Base-by-base conservation (phyloP, 1,140 invertebrate genomes). In the Andricus grossulariae region DNA sequence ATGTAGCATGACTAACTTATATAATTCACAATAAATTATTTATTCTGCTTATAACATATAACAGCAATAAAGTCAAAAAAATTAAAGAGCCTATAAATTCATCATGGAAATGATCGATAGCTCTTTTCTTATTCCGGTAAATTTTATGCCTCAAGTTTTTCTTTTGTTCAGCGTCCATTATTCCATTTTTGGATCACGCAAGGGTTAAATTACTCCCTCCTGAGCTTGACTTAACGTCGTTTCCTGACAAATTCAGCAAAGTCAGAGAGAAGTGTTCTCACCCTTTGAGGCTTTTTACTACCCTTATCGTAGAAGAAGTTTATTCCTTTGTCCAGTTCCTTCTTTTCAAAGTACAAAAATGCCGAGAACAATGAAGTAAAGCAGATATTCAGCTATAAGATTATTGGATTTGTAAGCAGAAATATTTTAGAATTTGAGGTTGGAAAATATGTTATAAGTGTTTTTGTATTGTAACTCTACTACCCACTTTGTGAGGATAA, bases 191-290 rank as follows among this genome's bases (percentile, higher is more conserved):
- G 32, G 32, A 39, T 66, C 60, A 66, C 60, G n/a, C 25, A 32
- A 39, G 60, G 25, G 60, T 39, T 66, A 39, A 66, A 39, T 66
- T 66, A 66, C 21, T 16, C 60, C 32, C 60, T 66, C n/a, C 60
- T n/a, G 15, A 39, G 60, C 4, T 39, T 66, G 57, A 66, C 57
- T 66, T 32, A 32, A 66, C 32, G 60, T 66, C 60, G 39, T 39
- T 39, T 66, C 60, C 60, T 39, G 25, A 66, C 60, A 66, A 32
- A 66, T 66, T 66, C 39, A 32, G 25, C 25, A 2, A 66, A 66
- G 60, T 66, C 25, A 39, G 13, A 66, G 60, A 16, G 60, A 39
- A 66, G 60, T 66, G 25, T 66, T 66, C 60, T 39, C 60, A 66
- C 39, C 25, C 39, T 32, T 16, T 7, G 12, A 66, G 39, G 13